Base-by-base conservation (phyloP, 1,140 invertebrate species). In the Potamilus streckersoni region DNA sequence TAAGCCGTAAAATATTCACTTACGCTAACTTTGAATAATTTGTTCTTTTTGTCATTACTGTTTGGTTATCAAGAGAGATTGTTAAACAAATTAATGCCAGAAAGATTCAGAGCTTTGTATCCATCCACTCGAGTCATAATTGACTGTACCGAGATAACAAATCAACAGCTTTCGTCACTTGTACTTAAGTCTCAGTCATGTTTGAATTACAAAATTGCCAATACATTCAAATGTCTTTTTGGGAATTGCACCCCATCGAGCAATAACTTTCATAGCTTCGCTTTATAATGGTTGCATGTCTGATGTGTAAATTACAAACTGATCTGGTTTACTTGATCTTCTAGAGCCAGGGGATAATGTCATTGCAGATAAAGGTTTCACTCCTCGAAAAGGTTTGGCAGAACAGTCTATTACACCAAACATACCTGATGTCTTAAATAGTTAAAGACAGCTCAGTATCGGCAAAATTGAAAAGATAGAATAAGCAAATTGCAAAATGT, bases 41-140 rank as follows among this genome's bases (percentile, higher is more conserved):
- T 68, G 31, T 69, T 60, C 56, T 79, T 31, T 71, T 71, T 61
- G 65, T 64, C 2, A 69, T 74, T 55, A 64, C 68, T 64, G 77
- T 78, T 23, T 79, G 72, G 72, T 64, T 66, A 8, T 63, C 56
- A 19, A 76, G 55, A 74, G 60, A 71, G 57, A 14, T 57, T 57
- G 62, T 80, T 27, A 1, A 78, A 31, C 92, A 92, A 61, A 93
- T 91, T 74, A 94, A 94, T 92, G 81, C 92, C 93, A 76, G 38
- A 71, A 57, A 49, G 19, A 71, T 71, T 84, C 59, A 73, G 76
- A 63, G 20, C 57, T 17, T 55, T 71, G n/a, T 79, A 73, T 72
- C 76, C 73, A 19, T 62, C 38, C 19, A 78, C 71, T 2, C 61
- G 75, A 19, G 72, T 80, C 1, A 79, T 76, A 31, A 70, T 77